Conservation (phyloP, 2,888 invertebrate species). For the Pecten maximus region DNA sequence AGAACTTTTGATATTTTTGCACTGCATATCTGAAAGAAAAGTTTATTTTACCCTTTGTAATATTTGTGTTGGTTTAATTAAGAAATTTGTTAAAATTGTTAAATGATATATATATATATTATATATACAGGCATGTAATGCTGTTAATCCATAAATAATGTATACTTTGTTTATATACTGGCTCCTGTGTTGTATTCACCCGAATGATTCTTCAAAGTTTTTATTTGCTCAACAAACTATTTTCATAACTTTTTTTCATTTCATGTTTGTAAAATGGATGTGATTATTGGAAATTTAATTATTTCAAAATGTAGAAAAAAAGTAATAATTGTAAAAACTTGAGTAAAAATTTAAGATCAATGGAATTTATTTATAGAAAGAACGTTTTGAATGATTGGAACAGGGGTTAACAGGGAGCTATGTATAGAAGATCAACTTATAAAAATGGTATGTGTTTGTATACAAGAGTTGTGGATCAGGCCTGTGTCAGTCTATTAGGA, state of each 20-base stretch:
- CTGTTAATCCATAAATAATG: not conserved
- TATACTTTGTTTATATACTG: not conserved
- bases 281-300: not conserved
- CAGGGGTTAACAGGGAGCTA: not conserved
- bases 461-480: not conserved
- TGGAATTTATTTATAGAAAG: not conserved
- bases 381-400: constrained; percentile 7
- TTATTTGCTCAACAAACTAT: constrained; percentile 28
- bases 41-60: constrained; percentile 21
- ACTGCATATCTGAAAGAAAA: constrained; percentile 20
- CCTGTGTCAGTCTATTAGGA: not conserved
- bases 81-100: constrained; percentile 30
- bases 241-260: constrained; percentile 30
- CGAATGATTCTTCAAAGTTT: not conserved
- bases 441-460: not conserved
- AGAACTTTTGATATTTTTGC: constrained; percentile 33
- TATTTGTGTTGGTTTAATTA: constrained; percentile 34
- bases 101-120: constrained; percentile 21
- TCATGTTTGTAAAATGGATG: constrained; percentile 24
- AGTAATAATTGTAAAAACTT: not conserved
- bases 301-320: not conserved
- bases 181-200: not conserved
- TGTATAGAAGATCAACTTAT: not conserved
- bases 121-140: constrained; percentile 20
- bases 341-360: not conserved